Evolutionary conservation across 2,113 vertebrate species (phyloP).

Genomic region (Ctenodactylus gundi): DNA sequence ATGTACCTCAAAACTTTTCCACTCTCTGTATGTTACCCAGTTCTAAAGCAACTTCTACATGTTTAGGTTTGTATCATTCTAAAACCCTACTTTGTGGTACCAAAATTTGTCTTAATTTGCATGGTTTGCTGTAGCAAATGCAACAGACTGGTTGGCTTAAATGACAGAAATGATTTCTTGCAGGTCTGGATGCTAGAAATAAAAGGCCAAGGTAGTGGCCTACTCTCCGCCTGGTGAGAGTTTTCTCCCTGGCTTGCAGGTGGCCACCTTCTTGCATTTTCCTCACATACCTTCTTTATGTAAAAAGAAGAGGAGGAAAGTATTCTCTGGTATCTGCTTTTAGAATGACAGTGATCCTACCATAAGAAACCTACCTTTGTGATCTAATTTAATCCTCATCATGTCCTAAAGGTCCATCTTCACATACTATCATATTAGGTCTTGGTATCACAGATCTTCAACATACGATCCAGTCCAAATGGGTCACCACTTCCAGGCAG

Average conservation of each 20-base stretch:
- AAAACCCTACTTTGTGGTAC: neutral
- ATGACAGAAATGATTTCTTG: neutral
- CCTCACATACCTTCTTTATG: neutral
- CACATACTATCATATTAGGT: neutral
- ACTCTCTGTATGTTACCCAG: neutral
- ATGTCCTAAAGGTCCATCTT: neutral
- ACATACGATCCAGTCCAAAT: neutral
- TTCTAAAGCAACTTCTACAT: neutral
- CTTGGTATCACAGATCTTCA: neutral
- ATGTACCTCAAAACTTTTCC: neutral
- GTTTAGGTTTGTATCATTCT: neutral
- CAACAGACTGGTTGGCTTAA: neutral
- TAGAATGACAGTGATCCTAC: neutral
- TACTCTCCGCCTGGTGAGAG: neutral
- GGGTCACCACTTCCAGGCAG: conserved; percentile 1
- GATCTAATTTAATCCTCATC: neutral
- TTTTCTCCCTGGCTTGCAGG: neutral
- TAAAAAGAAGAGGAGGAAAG: neutral
- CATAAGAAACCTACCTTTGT: neutral
- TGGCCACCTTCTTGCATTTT: neutral
- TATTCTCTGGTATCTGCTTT: neutral
- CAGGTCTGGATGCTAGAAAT: neutral
- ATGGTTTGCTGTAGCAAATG: neutral
- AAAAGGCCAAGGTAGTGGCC: neutral
- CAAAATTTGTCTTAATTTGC: neutral